Conservation (phyloP, 2,113 vertebrate genomes). For the Colinus virginianus region DNA sequence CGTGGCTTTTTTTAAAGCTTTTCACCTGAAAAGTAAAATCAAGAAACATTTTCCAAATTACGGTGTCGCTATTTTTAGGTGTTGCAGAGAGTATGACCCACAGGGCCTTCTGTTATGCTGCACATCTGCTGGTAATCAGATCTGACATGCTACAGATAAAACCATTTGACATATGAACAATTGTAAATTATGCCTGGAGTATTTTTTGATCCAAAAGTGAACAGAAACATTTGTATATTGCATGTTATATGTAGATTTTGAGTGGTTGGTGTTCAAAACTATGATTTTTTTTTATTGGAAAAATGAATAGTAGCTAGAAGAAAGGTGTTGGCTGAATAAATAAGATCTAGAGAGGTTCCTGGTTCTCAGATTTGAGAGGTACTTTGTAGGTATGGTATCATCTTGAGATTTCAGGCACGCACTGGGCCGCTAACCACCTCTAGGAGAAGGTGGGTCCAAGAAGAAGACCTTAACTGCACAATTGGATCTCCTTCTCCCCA, state of each 20-base stretch:
- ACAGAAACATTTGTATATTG: background rate
- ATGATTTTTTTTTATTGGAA: rapidly evolving
- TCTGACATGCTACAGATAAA: background rate
- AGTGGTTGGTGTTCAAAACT: background rate
- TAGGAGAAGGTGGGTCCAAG: background rate
- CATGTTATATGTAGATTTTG: background rate
- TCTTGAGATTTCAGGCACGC: rapidly evolving
- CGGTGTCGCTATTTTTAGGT: background rate
- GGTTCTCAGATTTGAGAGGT: background rate
- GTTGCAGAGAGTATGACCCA: background rate
- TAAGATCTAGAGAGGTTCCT: background rate
- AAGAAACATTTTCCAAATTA: background rate
- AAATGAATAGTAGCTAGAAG: background rate
- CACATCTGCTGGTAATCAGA: background rate
- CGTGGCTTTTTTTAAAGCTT: background rate
- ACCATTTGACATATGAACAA: background rate
- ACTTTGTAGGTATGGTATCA: background rate
- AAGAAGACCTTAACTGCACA: background rate
- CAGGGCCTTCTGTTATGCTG: rapidly evolving
- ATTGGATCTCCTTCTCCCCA: slow-evolving; percentile 32
- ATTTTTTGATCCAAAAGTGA: background rate
- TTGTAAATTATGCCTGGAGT: background rate
- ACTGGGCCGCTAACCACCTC: rapidly evolving
- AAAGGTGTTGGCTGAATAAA: background rate
- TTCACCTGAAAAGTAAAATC: background rate